These are phyloP conservation scores for Stramonita haemastoma DNA, from an alignment of 2,888 invertebrate genomes.

Conservation along the genomic window DNA sequence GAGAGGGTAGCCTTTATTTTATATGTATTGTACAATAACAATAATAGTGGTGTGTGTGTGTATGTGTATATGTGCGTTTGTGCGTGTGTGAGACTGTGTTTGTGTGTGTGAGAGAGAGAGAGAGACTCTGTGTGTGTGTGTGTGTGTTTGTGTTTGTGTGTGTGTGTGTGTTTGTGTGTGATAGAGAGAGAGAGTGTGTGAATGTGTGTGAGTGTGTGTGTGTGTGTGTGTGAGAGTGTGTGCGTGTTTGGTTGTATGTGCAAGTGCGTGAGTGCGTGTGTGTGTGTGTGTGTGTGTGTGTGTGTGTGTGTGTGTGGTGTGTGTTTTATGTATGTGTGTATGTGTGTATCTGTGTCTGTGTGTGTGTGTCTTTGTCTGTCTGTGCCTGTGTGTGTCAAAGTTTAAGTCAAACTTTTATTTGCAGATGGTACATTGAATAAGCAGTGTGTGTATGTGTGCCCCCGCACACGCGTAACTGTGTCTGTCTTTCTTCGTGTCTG, in stretches of 20 bases:
- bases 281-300: not conserved
- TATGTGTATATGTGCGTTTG: too few relatives aligned
- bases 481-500: too few relatives aligned
- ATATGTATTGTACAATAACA: slow-evolving; percentile 54
- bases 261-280: not conserved
- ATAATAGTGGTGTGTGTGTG: too few relatives aligned
- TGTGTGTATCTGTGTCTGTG: too few relatives aligned
- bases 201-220: not conserved
- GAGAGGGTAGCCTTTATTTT: too few relatives aligned
- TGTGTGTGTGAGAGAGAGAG: too few relatives aligned
- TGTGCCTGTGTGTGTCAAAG: too few relatives aligned
- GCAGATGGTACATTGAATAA: not conserved
- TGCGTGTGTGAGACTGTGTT: too few relatives aligned
- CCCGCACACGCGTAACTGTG: too few relatives aligned
- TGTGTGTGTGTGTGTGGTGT: not conserved
- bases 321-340: not conserved
- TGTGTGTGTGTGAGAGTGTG: slow-evolving; percentile 2
- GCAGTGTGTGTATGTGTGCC: not conserved
- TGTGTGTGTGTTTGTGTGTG: not conserved
- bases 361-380: too few relatives aligned
- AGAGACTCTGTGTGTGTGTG: not conserved
- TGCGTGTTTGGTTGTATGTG: not conserved
- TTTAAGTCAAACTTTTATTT: too few relatives aligned
- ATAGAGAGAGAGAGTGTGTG: not conserved
- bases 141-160: not conserved